Evolutionary conservation across 2,797 vertebrate species (phyloP), one percentile per base, ranked within the genome.

Genomic region (Hapalemur alaotrensis): DNA sequence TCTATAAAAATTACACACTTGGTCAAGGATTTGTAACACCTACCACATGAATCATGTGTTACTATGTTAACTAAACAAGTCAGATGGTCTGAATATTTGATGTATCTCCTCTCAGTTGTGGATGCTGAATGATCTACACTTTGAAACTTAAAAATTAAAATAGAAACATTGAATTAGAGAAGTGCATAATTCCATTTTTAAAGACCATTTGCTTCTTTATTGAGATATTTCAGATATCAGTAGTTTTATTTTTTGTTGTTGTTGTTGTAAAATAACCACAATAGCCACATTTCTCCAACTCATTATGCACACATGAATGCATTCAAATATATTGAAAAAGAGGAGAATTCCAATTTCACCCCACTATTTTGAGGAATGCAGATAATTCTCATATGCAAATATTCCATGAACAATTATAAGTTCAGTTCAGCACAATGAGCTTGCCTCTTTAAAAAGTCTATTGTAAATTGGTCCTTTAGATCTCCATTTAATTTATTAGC

Each of bases 401-500:
- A 96, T 83, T 70, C 12, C n/a, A 65, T 35, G 85, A 89, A 92
- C 69, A 93, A 91, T 95, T 97, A 46, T 54, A 82, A 95, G 50
- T 96, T 95, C 80, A 84, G 1, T 85, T 96, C 59, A 82, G 69
- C 15, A 86, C 79, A 95, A 91, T 81, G 63, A 91, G 22, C 12
- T 93, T 94, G 57, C 52, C 57, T 96, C 41, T 97, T 96, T 94
- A 76, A 96, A 96, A 91, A 70, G 17, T 30, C 50, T 96, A n/a
- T 38, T 80, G 46, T n/a, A 92, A 96, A 97, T 72, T 94, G 46
- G 80, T 65, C 82, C 38, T 95, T 96, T 93, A 93, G 28, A 89
- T 89, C 73, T 94, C 63, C 54, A 65, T 48, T 97, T 97, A 96
- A 94, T 97, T 97, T 97, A 91, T 93, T 96, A 91, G 41, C 30